These are phyloP conservation scores for Montipora capricornis DNA, from an alignment of 64 coral and sea anemone species.

Conservation along the genomic window DNA sequence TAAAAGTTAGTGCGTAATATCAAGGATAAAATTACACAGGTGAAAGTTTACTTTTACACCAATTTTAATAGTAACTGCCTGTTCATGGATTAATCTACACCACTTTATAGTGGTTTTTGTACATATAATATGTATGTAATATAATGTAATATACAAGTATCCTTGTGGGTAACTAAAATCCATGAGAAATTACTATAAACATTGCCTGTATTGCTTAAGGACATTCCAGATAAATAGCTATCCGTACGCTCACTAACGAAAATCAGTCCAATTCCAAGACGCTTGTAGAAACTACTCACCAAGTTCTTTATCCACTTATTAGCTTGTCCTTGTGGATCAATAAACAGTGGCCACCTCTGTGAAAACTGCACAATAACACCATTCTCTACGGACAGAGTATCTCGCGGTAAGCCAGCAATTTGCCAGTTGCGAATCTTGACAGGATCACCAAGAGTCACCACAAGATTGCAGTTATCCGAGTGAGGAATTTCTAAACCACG, in stretches of 20 bases:
- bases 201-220: no score
- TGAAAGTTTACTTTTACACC: no score
- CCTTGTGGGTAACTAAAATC: no score
- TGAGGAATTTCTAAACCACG: slow-evolving; percentile 87
- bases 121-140: no score
- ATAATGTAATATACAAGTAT: no score
- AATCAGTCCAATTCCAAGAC: not conserved
- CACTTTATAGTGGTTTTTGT: no score
- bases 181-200: no score
- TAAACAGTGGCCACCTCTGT: slow-evolving; percentile 96
- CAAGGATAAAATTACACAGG: no score
- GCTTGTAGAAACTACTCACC: slow-evolving; percentile 32
- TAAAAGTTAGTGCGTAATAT: no score
- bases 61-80: no score
- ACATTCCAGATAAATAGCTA: no score
- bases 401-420: slow-evolving; percentile 93
- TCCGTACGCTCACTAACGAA: not conserved
- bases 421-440: slow-evolving; percentile 99
- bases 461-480: slow-evolving; percentile 85
- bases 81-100: no score
- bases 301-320: slow-evolving; percentile 99
- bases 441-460: slow-evolving; percentile 90
- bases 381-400: slow-evolving; percentile 93
- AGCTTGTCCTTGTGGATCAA: slow-evolving; percentile 97
- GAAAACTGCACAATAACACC: slow-evolving; percentile 97